A percentile compares a stretch with the other conserved stretches of the same genome.
Conservation (phyloP, 2,888 invertebrate species). For the Pilophorus perplexus region DNA sequence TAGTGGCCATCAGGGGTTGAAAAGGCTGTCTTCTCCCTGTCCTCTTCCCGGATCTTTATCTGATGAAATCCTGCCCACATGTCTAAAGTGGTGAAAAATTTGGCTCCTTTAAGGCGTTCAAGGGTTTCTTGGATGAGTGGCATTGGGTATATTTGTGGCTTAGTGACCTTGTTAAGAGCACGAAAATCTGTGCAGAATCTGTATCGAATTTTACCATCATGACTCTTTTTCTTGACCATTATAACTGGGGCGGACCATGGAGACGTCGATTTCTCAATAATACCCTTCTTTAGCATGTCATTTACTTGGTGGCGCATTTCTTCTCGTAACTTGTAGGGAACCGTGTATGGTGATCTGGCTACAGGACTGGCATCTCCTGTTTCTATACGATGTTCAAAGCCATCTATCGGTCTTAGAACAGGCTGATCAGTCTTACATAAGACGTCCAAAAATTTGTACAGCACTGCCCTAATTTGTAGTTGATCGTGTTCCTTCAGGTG, state of each 20-base stretch:
- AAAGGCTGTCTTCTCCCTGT: conserved; percentile 51
- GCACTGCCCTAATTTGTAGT: not conserved
- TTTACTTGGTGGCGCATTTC: not conserved
- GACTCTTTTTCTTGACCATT: not conserved
- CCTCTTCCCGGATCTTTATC: conserved; percentile 40
- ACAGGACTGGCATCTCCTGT: not conserved
- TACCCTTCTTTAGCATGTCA: not conserved
- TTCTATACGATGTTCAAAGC: conserved; percentile 18
- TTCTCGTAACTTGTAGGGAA: not conserved
- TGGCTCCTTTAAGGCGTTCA: not conserved
- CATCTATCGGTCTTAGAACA: too few species aligned
- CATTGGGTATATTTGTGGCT: not conserved
- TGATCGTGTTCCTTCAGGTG: too few species aligned
- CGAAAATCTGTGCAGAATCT: conserved; percentile 10
- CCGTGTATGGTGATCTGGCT: not conserved
- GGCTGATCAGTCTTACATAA: too few species aligned
- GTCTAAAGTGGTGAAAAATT: not conserved
- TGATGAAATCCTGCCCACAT: conserved; percentile 43
- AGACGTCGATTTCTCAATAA: not conserved
- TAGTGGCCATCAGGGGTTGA: conserved; percentile 50
- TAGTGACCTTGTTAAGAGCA: not conserved
- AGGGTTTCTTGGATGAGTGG: not conserved
- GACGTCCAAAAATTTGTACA: not conserved
- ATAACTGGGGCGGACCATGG: conserved; percentile 11
- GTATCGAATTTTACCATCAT: not conserved